These are phyloP conservation scores for Ivindomyrus marchei DNA, from an alignment of 2,113 vertebrate genomes.

Conservation along the genomic window DNA sequence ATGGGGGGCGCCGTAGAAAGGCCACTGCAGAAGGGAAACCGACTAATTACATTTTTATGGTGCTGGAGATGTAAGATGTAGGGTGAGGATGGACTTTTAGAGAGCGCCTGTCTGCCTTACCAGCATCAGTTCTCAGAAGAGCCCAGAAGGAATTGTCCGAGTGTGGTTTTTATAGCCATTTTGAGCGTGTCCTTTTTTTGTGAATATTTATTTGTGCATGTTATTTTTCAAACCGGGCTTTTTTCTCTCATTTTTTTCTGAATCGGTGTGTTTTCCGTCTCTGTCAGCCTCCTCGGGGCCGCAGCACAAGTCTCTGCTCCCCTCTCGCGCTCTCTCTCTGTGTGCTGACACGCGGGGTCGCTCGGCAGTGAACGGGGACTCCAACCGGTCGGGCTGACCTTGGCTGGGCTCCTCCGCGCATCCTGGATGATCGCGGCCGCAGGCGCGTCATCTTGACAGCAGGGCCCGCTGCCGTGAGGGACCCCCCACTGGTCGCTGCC, in stretches of 20 bases:
- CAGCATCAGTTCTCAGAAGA: background rate
- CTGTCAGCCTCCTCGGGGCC: background rate
- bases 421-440: slow-evolving; percentile 58
- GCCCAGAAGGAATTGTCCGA: background rate
- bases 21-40: background rate
- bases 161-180: background rate
- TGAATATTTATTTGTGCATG: background rate
- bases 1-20: background rate
- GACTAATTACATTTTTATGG: background rate
- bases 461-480: slow-evolving; percentile 48
- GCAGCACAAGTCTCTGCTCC: background rate
- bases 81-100: background rate
- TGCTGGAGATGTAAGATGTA: background rate
- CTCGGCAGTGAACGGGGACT: slow-evolving; percentile 36
- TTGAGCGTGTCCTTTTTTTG: background rate
- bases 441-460: slow-evolving; percentile 62
- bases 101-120: background rate
- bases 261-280: background rate
- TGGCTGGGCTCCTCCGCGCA: slow-evolving; percentile 62
- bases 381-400: slow-evolving; percentile 58
- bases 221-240: background rate
- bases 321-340: background rate
- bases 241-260: background rate
- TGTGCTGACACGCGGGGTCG: background rate
- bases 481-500: slow-evolving; percentile 49